Conservation (phyloP, 2,797 vertebrate genomes). For the Percopsis omiscomaycus region DNA sequence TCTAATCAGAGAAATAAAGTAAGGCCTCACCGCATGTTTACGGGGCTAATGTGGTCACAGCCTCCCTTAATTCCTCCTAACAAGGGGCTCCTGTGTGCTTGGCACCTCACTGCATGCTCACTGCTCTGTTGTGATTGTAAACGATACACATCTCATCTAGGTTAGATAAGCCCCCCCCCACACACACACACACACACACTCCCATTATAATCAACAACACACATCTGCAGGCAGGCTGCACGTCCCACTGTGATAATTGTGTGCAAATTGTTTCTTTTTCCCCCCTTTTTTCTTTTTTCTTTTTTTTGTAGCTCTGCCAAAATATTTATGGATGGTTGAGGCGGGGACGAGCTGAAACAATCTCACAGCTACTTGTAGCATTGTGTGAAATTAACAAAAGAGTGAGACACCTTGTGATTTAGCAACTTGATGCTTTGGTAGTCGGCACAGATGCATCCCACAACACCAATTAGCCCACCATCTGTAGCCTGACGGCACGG, state of each 20-base stretch:
- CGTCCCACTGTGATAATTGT: constrained; percentile 76
- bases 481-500: constrained; percentile 65
- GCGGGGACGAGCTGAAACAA: constrained; percentile 61
- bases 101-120: constrained; percentile 45
- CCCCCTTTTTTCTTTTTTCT: constrained; percentile 23
- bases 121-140: constrained; percentile 49
- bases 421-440: constrained; percentile 67
- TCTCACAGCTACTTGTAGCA: constrained; percentile 68
- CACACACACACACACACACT: not conserved
- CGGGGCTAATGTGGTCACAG: constrained; percentile 53
- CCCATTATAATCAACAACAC: constrained; percentile 67
- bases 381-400: constrained; percentile 81
- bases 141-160: constrained; percentile 48
- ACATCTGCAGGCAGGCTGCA: constrained; percentile 73
- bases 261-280: constrained; percentile 68
- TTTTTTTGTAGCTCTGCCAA: constrained; percentile 68
- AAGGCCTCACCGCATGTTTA: constrained; percentile 83
- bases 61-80: constrained; percentile 55
- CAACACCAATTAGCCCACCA: constrained; percentile 74
- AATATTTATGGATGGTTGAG: constrained; percentile 67
- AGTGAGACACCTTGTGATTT: constrained; percentile 69
- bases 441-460: constrained; percentile 70
- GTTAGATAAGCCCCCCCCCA: constrained; percentile 51
- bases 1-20: constrained; percentile 88
- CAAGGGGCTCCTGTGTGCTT: constrained; percentile 27